These are phyloP conservation scores for Tinea trinotella DNA, from an alignment of 2,888 invertebrate genomes.

Conservation along the genomic window DNA sequence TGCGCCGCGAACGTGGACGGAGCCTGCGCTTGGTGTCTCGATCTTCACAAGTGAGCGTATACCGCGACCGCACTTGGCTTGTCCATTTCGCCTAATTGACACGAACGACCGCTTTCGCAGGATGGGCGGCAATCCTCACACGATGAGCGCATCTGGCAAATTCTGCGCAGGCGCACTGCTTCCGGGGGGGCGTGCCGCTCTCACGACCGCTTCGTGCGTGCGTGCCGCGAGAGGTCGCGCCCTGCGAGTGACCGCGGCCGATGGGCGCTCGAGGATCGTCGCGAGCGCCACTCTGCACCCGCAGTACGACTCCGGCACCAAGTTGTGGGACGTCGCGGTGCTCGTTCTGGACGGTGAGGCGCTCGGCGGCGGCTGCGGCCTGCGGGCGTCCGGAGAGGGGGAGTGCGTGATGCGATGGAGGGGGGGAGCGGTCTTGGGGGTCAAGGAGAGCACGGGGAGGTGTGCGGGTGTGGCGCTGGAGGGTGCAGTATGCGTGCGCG, in stretches of 20 bases:
- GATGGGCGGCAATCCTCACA: not conserved
- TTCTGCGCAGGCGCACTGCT: not conserved
- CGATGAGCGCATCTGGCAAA: not conserved
- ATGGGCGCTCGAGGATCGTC: not conserved
- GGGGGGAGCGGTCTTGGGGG: slow-evolving; percentile 19
- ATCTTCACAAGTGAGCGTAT: not conserved
- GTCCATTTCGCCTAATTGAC: no score
- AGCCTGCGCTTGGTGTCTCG: slow-evolving; percentile 15
- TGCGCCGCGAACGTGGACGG: slow-evolving; percentile 17
- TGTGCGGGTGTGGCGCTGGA: not conserved
- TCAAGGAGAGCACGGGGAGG: not conserved
- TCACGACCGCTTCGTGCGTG: not conserved
- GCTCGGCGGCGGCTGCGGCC: slow-evolving; percentile 23
- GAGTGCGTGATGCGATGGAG: slow-evolving; percentile 24
- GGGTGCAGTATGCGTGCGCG: not conserved
- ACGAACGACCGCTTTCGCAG: not conserved
- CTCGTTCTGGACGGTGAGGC: slow-evolving; percentile 20
- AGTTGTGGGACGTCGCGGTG: slow-evolving; percentile 16
- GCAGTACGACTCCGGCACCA: not conserved
- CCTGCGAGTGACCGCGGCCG: not conserved
- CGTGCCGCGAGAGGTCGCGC: not conserved
- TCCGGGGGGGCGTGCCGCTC: not conserved
- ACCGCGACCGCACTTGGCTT: no score
- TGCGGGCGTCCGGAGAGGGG: slow-evolving; percentile 22
- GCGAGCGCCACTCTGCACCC: not conserved